These are phyloP conservation scores for Scaptomyza parva DNA, from an alignment of 2,888 invertebrate species.

Conservation along the genomic window DNA sequence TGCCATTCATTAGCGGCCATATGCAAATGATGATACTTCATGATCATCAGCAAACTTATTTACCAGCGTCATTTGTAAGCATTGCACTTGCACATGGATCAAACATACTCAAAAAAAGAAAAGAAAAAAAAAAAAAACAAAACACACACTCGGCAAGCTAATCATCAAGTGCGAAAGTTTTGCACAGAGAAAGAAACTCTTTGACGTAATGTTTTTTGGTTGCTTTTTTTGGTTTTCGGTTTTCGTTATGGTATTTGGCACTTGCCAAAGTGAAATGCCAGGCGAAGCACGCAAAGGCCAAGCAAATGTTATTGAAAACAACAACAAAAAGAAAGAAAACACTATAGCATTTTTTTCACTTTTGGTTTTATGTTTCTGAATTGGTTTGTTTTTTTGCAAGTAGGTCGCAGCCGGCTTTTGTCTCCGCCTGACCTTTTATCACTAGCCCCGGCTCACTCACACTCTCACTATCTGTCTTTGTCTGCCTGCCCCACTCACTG, in stretches of 20 bases:
- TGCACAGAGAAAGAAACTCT: slow-evolving; percentile 45
- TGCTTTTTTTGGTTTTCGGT: slow-evolving; percentile 4
- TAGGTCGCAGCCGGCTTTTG: slow-evolving; percentile 57
- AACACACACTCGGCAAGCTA: slow-evolving; percentile 8
- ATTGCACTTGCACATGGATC: slow-evolving; percentile 62
- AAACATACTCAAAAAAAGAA: too few species aligned
- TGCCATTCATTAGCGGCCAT: slow-evolving; percentile 61
- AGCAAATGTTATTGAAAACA: slow-evolving; percentile 47
- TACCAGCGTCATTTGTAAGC: slow-evolving; percentile 60
- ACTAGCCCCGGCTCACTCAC: slow-evolving; percentile 9
- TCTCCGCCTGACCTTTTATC: slow-evolving; percentile 53
- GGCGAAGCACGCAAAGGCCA: slow-evolving; percentile 54
- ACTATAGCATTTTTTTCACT: slow-evolving; percentile 17
- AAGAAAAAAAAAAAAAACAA: too few species aligned
- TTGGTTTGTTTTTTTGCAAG: slow-evolving; percentile 41
- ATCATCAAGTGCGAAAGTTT: slow-evolving; percentile 69
- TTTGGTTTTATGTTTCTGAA: slow-evolving; percentile 22
- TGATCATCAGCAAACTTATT: slow-evolving; percentile 8
- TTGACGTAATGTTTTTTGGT: slow-evolving; percentile 46
- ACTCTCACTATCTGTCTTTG: background rate
- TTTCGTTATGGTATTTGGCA: slow-evolving; percentile 33
- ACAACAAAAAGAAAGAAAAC: slow-evolving; percentile 10
- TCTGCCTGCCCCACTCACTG: background rate
- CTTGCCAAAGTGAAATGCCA: slow-evolving; percentile 68
- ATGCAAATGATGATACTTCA: slow-evolving; percentile 56